Base-by-base conservation (phyloP, 2,888 invertebrate species). In the Endotricha flammealis region DNA sequence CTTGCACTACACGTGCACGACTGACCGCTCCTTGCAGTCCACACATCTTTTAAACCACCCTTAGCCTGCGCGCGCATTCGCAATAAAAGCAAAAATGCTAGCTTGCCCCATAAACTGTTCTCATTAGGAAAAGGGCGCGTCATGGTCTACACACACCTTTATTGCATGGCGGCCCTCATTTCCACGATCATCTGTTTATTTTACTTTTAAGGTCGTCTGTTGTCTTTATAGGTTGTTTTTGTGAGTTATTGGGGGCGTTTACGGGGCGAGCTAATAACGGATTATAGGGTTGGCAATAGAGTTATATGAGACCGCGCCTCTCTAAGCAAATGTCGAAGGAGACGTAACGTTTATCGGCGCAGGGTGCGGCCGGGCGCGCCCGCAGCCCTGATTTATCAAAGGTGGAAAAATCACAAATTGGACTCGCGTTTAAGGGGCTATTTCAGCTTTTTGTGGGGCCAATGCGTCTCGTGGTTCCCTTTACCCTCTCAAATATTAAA, bases 91-190 rank as follows among this genome's bases (percentile, higher is more conserved):
- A 8, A 70, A 78, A 80, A 82, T 76, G 77, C 71, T 66, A 76
- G 65, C 70, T 60, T 57, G 67, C 71, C 74, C 77, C 72, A 79
- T 81, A 80, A 82, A 82, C 65, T 68, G 74, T 64, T 76, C 82
- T 81, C 83, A 82, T 85, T 85, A 85, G 77, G 58, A 67, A 76
- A 76, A 80, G 82, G 83, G 80, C 77, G 80, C 70, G 74, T 44
- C 75, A 46, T 52, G 62, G 66, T 68, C 64, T 74, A 70, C 71
- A 65, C 62, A 74, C 73, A 78, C 64, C 64, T 80, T 80, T 85
- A 85, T 78, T 67, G 75, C 72, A 70, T 69, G 74, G 74, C 56
- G 34, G 45, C 58, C 69, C 74, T 74, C 72, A 69, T 72, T 80
- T 77, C 58, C 61, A 49, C 62, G 73, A 78, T 80, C 73, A 77